Evolutionary conservation across 2,888 invertebrate species (phyloP), one percentile per base, ranked within the genome.

Genomic region (Balanococcus diminutus): DNA sequence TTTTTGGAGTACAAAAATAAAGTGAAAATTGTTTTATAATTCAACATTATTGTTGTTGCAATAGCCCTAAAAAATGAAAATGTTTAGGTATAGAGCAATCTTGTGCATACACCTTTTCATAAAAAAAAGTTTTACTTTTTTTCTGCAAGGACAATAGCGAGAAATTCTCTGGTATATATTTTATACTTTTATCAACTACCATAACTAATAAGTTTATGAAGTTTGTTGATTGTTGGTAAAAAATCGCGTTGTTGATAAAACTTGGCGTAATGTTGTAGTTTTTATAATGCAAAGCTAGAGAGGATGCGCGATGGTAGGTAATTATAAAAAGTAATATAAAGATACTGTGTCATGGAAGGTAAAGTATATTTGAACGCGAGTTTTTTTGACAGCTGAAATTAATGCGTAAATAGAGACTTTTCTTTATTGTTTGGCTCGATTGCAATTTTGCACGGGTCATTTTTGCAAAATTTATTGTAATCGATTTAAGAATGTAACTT

Each of bases 301-400:
- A 67, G 61, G 25, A 67, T 67, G 61, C 61, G 25, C 61, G 61
- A 67, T 28, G 61, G 25, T 67, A 67, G 61, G 25, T 67, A 67
- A 67, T 67, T 67, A 67, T 67, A 67, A 67, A 67, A 67, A 67
- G 61, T 67, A 67, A 67, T 67, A 67, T 67, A 67, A 67, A 67
- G 61, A 67, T 67, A 67, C 61, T 67, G 61, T 67, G 61, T 67
- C 61, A 28, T 67, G 4, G 61, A 67, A 67, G 61, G 61, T 67
- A 28, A 67, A 28, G 61, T 67, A 67, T 67, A 67, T 67, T 67
- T 28, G 25, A 25, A 28, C 61, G 61, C 61, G 61, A 67, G 61
- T 67, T 67, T 67, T 67, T 28, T 67, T 67, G 61, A 67, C 61
- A 67, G 61, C 28, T 67, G 61, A 67, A 67, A 67, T 67, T 67